phyloP scores from a whole-genome alignment of 1,140 invertebrate species.

The Lineus longissimus region DNA sequence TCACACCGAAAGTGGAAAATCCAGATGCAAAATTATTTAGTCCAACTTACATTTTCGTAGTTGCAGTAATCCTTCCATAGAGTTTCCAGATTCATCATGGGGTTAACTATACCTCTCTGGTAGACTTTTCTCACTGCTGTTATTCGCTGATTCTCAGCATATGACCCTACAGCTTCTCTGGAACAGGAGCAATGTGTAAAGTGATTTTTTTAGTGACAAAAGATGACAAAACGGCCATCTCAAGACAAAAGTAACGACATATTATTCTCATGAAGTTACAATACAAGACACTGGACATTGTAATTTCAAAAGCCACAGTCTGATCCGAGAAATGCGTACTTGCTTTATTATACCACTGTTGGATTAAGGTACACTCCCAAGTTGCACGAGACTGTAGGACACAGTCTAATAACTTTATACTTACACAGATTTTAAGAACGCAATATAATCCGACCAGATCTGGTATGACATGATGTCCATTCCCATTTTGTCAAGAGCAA shows the following conservation, averaged over 20 bases:
- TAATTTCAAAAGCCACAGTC: too few relatives aligned
- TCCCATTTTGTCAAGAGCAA: slow-evolving; percentile 97
- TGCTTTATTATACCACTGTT: too few relatives aligned
- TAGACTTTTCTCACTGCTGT: slow-evolving; percentile 95
- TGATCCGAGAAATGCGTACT: too few relatives aligned
- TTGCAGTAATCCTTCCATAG: slow-evolving; percentile 98
- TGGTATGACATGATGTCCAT: slow-evolving; percentile 94
- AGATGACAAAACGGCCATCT: background rate
- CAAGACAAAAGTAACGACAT: background rate
- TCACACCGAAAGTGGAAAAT: too few relatives aligned
- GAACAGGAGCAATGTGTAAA: slow-evolving; percentile 14
- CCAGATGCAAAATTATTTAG: too few relatives aligned
- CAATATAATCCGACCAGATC: slow-evolving; percentile 97
- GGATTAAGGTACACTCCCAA: too few relatives aligned
- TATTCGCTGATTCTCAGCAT: slow-evolving; percentile 99
- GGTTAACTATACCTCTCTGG: slow-evolving; percentile 90
- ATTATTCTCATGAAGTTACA: too few relatives aligned
- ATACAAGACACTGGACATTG: too few relatives aligned
- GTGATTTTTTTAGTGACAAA: slow-evolving; percentile 1
- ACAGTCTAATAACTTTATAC: slow-evolving; percentile 29
- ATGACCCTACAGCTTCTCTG: slow-evolving; percentile 90
- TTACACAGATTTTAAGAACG: slow-evolving; percentile 91
- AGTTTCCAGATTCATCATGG: slow-evolving; percentile 95
- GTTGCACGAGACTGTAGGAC: too few relatives aligned
- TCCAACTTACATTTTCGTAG: slow-evolving; percentile 58